Conservation (phyloP, 2,888 invertebrate genomes). For the Hydropsyche betteni region DNA sequence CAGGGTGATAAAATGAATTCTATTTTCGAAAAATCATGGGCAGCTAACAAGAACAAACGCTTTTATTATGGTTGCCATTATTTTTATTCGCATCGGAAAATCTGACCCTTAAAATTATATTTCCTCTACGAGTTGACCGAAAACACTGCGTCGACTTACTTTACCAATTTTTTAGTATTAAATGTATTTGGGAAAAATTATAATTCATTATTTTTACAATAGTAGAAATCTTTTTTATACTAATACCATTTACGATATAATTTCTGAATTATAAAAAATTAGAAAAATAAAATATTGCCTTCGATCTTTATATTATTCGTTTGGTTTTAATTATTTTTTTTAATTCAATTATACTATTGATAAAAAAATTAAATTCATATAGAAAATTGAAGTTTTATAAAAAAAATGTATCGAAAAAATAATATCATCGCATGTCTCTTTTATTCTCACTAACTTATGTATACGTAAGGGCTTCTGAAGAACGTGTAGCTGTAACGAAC, state of each 20-base stretch:
- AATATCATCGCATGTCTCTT: slow-evolving; percentile 27
- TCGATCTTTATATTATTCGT: no score
- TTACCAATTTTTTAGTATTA: background rate
- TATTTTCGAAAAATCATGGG: slow-evolving; percentile 41
- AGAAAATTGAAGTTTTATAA: no score
- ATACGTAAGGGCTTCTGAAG: slow-evolving; percentile 23
- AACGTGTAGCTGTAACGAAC: slow-evolving; percentile 47
- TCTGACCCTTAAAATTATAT: slow-evolving; percentile 41
- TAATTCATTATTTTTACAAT: background rate
- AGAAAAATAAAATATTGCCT: no score
- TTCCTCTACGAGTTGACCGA: slow-evolving; percentile 9
- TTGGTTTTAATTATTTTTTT: no score
- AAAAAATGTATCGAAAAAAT: no score
- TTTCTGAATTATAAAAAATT: no score
- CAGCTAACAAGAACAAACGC: slow-evolving; percentile 46
- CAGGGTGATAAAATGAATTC: slow-evolving; percentile 22
- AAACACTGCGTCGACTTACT: slow-evolving; percentile 22
- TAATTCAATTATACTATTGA: no score
- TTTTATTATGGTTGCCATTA: slow-evolving; percentile 50
- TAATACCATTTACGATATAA: no score
- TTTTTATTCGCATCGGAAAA: slow-evolving; percentile 46
- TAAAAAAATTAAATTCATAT: no score
- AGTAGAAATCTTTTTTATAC: no score
- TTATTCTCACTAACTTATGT: slow-evolving; percentile 28
- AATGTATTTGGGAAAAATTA: background rate